Conservation (phyloP, 2,113 vertebrate species). For the Fulica atra region DNA sequence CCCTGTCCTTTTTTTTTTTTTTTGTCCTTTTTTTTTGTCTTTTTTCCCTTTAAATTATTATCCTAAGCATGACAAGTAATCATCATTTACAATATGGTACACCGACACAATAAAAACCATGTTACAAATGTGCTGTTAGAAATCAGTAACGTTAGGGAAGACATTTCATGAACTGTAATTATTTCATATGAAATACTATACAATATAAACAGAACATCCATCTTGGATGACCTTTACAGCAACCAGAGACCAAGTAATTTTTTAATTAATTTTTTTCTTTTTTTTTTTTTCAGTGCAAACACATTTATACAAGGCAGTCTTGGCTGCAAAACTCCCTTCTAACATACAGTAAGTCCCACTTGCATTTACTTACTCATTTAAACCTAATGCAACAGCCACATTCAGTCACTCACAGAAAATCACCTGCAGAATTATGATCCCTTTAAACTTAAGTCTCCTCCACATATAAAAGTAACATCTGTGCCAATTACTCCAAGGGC, state of each 20-base stretch:
- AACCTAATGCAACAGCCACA: slow-evolving; percentile 84
- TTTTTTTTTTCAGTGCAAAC: slow-evolving; percentile 93
- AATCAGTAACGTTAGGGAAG: slow-evolving; percentile 96
- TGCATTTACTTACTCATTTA: slow-evolving; percentile 83
- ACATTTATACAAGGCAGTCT: slow-evolving; percentile 92
- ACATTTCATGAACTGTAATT: slow-evolving; percentile 96
- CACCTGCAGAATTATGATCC: slow-evolving; percentile 81
- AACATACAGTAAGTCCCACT: slow-evolving; percentile 86
- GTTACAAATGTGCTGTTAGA: slow-evolving; percentile 95
- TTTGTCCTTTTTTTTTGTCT: slow-evolving; percentile 85
- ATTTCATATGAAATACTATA: slow-evolving; percentile 95
- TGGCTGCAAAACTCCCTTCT: slow-evolving; percentile 87
- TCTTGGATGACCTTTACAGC: slow-evolving; percentile 91
- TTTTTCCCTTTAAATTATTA: slow-evolving; percentile 89
- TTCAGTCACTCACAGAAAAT: slow-evolving; percentile 81
- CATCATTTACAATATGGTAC: slow-evolving; percentile 98
- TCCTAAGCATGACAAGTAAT: slow-evolving; percentile 98
- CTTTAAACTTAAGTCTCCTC: slow-evolving; percentile 76
- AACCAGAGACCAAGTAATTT: slow-evolving; percentile 88
- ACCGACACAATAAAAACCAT: slow-evolving; percentile 95
- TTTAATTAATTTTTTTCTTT: slow-evolving; percentile 80
- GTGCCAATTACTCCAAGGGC: slow-evolving; percentile 71
- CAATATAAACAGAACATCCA: slow-evolving; percentile 94
- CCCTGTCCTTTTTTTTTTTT: slow-evolving; percentile 86
- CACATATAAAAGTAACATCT: slow-evolving; percentile 69